A percentile compares a stretch with the other conserved stretches of the same genome.
phyloP scores from a whole-genome alignment of 2,797 vertebrate genomes.

The Clarias laeviceps region DNA sequence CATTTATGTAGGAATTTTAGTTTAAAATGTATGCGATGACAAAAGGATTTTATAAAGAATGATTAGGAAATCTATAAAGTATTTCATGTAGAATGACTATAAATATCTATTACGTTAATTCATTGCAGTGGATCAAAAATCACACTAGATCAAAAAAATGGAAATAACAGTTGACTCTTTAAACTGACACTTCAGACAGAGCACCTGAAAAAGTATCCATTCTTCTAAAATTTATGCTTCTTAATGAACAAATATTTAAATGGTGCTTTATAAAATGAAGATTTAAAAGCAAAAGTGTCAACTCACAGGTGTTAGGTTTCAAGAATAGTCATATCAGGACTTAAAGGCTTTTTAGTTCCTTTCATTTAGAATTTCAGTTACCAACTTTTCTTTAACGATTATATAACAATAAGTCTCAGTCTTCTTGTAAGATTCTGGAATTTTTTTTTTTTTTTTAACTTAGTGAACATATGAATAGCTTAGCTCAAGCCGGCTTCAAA shows the following conservation, averaged over 20 bases:
- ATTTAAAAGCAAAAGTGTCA: not conserved
- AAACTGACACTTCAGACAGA: not conserved
- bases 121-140: not conserved
- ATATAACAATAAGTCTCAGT: not conserved
- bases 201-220: not conserved
- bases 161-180: not conserved
- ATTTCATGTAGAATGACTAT: too few relatives aligned
- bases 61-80: not conserved
- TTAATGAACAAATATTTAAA: not conserved
- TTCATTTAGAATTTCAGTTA: not conserved
- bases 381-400: not conserved
- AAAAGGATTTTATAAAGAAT: not conserved
- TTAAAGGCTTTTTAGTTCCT: not conserved
- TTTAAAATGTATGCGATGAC: not conserved
- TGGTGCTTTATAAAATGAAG: not conserved
- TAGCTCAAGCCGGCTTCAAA: not conserved
- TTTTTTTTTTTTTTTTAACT: not conserved
- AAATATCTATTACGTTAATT: not conserved
- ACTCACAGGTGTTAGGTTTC: not conserved
- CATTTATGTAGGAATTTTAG: not conserved
- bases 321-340: not conserved
- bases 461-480: not conserved
- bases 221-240: not conserved
- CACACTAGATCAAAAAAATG: not conserved
- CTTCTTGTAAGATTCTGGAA: not conserved